Percentiles rank a stretch among this genome's conserved stretches.
phyloP scores from a whole-genome alignment of 2,888 invertebrate genomes.

The Sinhomidia bicolor region DNA sequence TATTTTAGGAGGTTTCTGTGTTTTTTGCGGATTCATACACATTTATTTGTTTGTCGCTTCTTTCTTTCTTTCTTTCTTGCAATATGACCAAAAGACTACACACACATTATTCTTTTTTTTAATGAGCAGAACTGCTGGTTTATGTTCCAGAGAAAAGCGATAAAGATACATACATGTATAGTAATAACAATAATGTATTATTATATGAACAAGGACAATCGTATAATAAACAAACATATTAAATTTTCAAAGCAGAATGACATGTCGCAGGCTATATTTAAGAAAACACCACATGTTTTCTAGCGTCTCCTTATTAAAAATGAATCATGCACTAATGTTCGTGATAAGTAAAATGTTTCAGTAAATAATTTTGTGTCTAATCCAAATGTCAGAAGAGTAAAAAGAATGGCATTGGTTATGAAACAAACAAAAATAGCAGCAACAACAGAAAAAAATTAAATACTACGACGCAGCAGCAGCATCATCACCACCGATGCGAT shows the following conservation, averaged over 20 bases:
- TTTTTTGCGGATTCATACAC: slow-evolving; percentile 8
- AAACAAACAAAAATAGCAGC: background rate
- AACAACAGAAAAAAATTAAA: background rate
- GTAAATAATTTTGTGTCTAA: background rate
- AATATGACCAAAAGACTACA: background rate
- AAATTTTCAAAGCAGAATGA: background rate
- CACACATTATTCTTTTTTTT: background rate
- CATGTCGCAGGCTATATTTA: background rate
- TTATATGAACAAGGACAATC: background rate
- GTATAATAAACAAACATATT: background rate
- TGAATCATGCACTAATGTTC: slow-evolving; percentile 5
- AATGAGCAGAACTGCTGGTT: background rate
- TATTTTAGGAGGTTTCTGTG: slow-evolving; percentile 23
- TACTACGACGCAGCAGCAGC: background rate
- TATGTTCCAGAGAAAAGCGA: background rate
- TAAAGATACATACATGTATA: background rate
- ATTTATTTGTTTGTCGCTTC: background rate
- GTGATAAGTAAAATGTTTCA: background rate
- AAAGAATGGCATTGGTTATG: background rate
- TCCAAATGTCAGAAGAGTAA: background rate
- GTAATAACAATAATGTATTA: background rate
- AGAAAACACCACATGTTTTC: background rate
- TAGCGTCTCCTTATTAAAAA: background rate
- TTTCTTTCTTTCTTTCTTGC: background rate
- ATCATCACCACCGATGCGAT: too few relatives aligned